phyloP scores from a whole-genome alignment of 2,888 invertebrate species.

The Lochmaea crataegi region DNA sequence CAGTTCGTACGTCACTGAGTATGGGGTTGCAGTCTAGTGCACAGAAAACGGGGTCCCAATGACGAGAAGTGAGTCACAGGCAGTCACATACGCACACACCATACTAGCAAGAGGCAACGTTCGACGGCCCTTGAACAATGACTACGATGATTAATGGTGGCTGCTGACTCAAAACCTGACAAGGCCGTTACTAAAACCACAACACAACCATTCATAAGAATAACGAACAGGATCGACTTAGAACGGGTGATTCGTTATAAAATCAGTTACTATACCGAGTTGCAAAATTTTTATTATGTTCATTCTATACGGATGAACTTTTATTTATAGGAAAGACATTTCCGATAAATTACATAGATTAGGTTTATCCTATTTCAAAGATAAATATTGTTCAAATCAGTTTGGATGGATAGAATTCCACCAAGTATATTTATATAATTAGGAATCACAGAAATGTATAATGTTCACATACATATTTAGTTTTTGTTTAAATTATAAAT shows the following conservation, averaged over 20 bases:
- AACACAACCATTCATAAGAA: constrained; percentile 51
- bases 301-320: not conserved
- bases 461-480: no score
- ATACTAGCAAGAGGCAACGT: constrained; percentile 50
- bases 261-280: not conserved
- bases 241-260: constrained; percentile 3
- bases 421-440: not conserved
- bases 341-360: no score
- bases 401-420: not conserved
- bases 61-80: constrained; percentile 48
- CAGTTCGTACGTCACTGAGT: constrained; percentile 6
- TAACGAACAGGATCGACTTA: constrained; percentile 28
- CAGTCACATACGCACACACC: constrained; percentile 43
- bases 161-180: constrained; percentile 61
- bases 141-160: constrained; percentile 62
- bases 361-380: no score
- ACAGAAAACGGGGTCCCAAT: constrained; percentile 26
- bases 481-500: no score
- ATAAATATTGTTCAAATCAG: no score
- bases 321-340: no score
- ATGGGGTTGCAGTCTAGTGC: constrained; percentile 21
- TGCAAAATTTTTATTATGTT: not conserved
- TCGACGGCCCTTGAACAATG: constrained; percentile 62
- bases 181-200: constrained; percentile 61
- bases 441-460: no score